Conservation (phyloP, 2,113 vertebrate genomes). For the Ptilorrhoa leucosticta region DNA sequence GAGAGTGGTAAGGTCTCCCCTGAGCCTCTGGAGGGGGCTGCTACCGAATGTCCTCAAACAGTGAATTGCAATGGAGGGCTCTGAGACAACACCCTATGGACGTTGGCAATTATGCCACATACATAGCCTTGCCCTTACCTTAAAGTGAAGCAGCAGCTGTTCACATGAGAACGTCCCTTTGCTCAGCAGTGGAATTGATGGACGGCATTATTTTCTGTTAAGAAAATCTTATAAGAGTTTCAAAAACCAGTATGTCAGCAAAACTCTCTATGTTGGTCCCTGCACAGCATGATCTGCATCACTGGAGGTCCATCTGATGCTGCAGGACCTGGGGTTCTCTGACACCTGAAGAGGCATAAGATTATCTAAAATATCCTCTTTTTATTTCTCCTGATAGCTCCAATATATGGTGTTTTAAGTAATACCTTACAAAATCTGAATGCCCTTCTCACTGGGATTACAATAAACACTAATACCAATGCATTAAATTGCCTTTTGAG, state of each 20-base stretch:
- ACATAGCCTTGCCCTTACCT: not conserved
- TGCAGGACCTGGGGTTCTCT: not conserved
- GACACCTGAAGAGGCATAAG: not conserved
- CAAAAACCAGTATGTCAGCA: not conserved
- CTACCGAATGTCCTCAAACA: not conserved
- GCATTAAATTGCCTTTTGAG: not conserved
- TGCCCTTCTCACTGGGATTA: not conserved
- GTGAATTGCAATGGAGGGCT: not conserved
- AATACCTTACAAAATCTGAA: not conserved
- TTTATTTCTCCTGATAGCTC: not conserved
- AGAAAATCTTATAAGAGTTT: not conserved
- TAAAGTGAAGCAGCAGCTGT: not conserved
- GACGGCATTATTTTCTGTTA: not conserved
- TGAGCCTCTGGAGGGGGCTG: rapidly evolving
- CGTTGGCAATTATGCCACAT: rapidly evolving
- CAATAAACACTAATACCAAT: not conserved
- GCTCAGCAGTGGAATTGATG: not conserved
- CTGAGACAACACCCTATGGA: rapidly evolving
- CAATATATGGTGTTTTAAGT: not conserved
- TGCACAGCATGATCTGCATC: not conserved
- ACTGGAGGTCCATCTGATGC: not conserved
- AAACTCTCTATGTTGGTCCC: not conserved
- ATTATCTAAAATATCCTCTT: not conserved
- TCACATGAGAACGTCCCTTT: not conserved
- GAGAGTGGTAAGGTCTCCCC: not conserved